Evolutionary conservation across 2,113 vertebrate species (phyloP), one percentile per base, ranked within the genome.

Genomic region (Cebidichthys violaceus): DNA sequence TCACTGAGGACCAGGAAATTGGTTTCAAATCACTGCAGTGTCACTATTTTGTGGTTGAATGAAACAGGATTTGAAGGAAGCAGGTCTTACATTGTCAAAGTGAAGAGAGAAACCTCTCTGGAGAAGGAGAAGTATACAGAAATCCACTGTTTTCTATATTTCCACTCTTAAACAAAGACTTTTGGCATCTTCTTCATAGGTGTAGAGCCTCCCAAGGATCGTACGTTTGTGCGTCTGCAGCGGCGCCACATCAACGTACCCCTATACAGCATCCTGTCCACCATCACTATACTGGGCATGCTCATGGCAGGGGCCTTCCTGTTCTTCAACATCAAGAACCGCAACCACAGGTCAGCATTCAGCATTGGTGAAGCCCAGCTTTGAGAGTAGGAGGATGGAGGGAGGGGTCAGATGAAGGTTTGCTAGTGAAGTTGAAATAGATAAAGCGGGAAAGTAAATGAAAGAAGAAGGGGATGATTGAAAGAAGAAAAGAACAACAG

Each of bases 271-370:
- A 99, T 99, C 91, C 96, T 99, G 54, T 99, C 98, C 29, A 97
- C 97, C 79, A 96, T 99, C 88, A 99, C 98, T 67, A 96, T 99
- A 75, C 93, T 99, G 31, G 98, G 98, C 88, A 99, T 99, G 97
- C 96, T 99, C 86, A 99, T 99, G 98, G 98, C 97, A 22, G 97
- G 98, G 3, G 97, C 97, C 60, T 99, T 99, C 81, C 94, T 99
- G 73, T 99, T 99, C 94, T 99, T 99, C 87, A 99, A 99, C 93
- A 99, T 99, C 93, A 99, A 99, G 96, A 99, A 99, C 92, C 95
- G 98, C 80, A 99, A 99, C 89, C 98, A 99, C 91, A 99, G 99
- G 98, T 99, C 93, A 96, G 83, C 27, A 24, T 13, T 35, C 22
- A 4, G 13, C 9, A 33, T 4, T 27, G 14, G 8, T 31, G 33